Evolutionary conservation across 2,888 invertebrate species (phyloP), one percentile per base, ranked within the genome.

Genomic region (Heteropelma amictum): DNA sequence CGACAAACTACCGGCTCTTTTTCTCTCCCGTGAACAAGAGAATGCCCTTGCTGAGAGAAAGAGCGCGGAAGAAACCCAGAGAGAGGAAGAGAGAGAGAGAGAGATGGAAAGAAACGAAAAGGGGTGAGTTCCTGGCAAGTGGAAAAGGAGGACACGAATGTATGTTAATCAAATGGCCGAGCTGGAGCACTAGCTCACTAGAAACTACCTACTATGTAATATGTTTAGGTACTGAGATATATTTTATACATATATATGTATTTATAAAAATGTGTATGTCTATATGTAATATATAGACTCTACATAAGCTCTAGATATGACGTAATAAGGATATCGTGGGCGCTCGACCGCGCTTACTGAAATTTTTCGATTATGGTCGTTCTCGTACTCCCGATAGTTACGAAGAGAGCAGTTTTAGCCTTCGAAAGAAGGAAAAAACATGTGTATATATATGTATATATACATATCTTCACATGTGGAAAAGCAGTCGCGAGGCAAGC

Each of bases 101-200:
- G 14, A 28, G 49, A 26, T 5, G 8, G 26, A 19, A 38, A 26
- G 23, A 19, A 12, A 8, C 3, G 28, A 26, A n/a, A n/a, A 14
- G 40, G 38, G 69, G 60, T 47, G 69, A 53, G 74, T 70, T 61
- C 12, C 53, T 74, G 73, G 74, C 74, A 70, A 67, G 68, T 64
- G 56, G 68, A 65, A 77, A 69, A 73, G 60, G 35, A 70, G 76
- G 76, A 78, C 76, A 73, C 72, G 68, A 77, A 77, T 80, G 67
- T 77, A 80, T 79, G 77, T 74, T 80, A 80, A 80, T 79, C 74
- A 74, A 76, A 76, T 76, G 72, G 74, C 72, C 61, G 58, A 58
- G 56, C 70, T 64, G 28, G 56, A 51, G 70, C 56, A 61, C 56
- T 70, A 54, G 63, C 60, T 72, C 63, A 69, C 73, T 38, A 74